Evolutionary conservation across 2,113 vertebrate species (phyloP).

Genomic region (Heterotilapia buettikoferi): DNA sequence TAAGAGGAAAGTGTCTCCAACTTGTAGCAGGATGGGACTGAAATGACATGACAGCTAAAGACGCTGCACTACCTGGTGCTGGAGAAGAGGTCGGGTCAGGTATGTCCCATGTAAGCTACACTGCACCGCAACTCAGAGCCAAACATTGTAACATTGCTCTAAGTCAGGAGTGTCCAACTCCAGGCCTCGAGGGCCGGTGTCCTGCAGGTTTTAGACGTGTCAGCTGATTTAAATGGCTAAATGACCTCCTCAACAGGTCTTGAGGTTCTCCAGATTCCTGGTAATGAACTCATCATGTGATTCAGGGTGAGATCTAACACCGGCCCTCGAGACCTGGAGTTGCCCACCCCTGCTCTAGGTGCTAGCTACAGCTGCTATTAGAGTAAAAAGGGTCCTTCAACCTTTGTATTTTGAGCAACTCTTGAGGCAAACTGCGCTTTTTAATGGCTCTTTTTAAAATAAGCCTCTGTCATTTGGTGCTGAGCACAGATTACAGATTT

Average conservation of each 20-base stretch:
- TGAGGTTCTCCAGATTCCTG: background rate
- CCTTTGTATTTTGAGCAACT: background rate
- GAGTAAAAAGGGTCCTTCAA: background rate
- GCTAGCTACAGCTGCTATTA: background rate
- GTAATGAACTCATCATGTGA: background rate
- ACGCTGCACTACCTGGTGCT: background rate
- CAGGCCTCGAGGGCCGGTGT: background rate
- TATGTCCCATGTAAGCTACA: rapidly evolving
- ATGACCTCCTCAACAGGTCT: background rate
- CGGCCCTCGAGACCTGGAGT: background rate
- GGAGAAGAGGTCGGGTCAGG: background rate
- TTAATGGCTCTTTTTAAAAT: background rate
- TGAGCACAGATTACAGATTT: background rate
- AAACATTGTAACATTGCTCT: rapidly evolving
- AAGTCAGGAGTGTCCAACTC: background rate
- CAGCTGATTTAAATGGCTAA: background rate
- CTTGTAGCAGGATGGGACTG: background rate
- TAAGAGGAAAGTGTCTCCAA: background rate
- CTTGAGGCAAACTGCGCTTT: background rate
- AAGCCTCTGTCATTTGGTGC: background rate
- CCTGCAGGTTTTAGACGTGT: background rate
- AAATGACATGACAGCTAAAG: background rate
- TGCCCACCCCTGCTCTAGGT: background rate
- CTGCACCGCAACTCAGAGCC: background rate
- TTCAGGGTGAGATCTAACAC: background rate